Conservation (phyloP, 2,113 vertebrate species). For the Charina bottae region DNA sequence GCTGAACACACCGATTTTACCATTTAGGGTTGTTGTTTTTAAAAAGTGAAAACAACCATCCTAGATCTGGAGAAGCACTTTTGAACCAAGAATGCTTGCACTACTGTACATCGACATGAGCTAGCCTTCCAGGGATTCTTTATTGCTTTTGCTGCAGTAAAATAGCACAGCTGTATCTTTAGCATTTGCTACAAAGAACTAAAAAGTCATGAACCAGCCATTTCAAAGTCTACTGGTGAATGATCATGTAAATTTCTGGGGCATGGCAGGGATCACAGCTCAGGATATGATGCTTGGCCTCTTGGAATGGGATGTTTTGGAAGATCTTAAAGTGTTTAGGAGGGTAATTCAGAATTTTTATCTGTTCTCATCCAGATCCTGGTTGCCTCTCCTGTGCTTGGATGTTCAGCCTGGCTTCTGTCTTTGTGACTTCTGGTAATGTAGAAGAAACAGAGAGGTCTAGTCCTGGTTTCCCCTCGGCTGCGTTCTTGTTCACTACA, state of each 20-base stretch:
- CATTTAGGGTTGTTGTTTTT: too few relatives aligned
- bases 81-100: background rate
- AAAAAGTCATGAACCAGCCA: background rate
- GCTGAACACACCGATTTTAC: too few relatives aligned
- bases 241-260: background rate
- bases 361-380: background rate
- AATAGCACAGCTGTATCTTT: background rate
- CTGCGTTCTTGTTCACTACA: slow-evolving; percentile 43
- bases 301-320: background rate
- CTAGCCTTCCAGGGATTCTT: background rate
- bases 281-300: background rate
- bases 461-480: slow-evolving; percentile 32
- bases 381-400: background rate
- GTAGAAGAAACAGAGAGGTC: slow-evolving; percentile 24
- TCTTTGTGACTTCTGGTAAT: slow-evolving; percentile 11
- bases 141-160: background rate
- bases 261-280: background rate
- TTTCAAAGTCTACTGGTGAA: background rate
- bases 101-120: background rate
- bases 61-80: background rate
- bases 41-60: too few relatives aligned
- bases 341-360: background rate
- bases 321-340: background rate
- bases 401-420: background rate
- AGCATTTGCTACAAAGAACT: background rate